Base-by-base conservation (phyloP, 2,113 vertebrate species). In the Semicossyphus pulcher region DNA sequence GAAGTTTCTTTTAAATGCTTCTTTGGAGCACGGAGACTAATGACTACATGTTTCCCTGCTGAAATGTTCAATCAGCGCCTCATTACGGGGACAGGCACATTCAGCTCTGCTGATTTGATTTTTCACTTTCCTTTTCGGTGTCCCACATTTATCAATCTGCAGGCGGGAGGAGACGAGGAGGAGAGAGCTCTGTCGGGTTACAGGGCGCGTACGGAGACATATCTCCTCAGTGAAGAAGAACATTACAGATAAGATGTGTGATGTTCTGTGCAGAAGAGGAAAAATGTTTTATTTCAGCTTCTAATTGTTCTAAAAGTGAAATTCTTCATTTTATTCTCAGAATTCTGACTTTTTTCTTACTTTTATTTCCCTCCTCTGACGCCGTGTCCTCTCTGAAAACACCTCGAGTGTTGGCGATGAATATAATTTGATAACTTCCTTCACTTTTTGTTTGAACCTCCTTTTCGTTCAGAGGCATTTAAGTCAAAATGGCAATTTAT, bases 41-140 rank as follows among this genome's bases (percentile, higher is more conserved):
- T 86, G 86, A 86, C 85, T 86, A 44, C 92, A 91, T 92, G 92
- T 92, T 85, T 86, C 81, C 68, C 72, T 83, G 63, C 81, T 86
- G 89, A 92, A 91, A 90, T 86, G 82, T 92, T 92, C 92, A 92
- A 93, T 93, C 90, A 92, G 81, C 48, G 26, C 54, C 83, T 91
- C 83, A 85, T 91, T 89, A 91, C 66, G 44, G 65, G 51, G 61
- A 86, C 78, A 84, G 76, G 87, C 86, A 69, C 85, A 83, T 86
- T 89, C 72, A 71, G 75, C 78, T 82, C 62, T 20, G 70, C 68
- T 88, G 88, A 92, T 90, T 90, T 87, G 83, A 91, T 89, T 92
- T 93, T 80, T 88, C 77, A 78, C 80, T 84, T 86, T 88, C 65
- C 72, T 82, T 86, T 80, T 88, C 49, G 53, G 65, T 72, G 70